Percentiles rank a stretch among this genome's conserved stretches.
These are phyloP conservation scores for Myoxocephalus aenaeus DNA, from an alignment of 2,797 vertebrate genomes.

Conservation along the genomic window DNA sequence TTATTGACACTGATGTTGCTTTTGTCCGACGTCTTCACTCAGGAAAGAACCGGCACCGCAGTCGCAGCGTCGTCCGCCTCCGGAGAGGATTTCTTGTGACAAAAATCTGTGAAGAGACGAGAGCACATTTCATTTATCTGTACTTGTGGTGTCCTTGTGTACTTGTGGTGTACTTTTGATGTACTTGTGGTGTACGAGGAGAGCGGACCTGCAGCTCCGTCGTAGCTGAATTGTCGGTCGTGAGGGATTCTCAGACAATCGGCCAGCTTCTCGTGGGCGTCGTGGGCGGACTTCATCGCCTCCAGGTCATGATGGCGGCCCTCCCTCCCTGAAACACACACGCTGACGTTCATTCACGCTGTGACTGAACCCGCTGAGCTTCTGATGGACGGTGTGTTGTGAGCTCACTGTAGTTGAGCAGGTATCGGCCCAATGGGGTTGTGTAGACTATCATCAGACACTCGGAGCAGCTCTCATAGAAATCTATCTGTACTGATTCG, in stretches of 20 bases:
- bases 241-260: neutral
- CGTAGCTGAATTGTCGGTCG: neutral
- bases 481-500: accelerated
- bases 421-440: accelerated
- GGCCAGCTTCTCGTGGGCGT: no score
- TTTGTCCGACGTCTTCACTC: neutral
- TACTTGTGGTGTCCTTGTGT: no score
- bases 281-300: neutral
- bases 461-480: neutral
- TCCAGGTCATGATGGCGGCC: neutral
- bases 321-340: conserved; percentile 6
- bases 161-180: no score
- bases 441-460: neutral
- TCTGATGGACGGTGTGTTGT: no score
- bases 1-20: neutral
- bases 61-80: neutral
- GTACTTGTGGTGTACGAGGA: neutral
- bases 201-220: neutral
- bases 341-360: no score
- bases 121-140: neutral
- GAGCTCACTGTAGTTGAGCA: conserved; percentile 15
- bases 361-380: no score
- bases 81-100: conserved; percentile 29
- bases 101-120: conserved; percentile 48
- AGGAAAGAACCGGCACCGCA: neutral